Percentiles rank a stretch among this genome's conserved stretches.
These are phyloP conservation scores for Calycopis cecrops DNA, from an alignment of 1,140 invertebrate species.

Conservation along the genomic window DNA sequence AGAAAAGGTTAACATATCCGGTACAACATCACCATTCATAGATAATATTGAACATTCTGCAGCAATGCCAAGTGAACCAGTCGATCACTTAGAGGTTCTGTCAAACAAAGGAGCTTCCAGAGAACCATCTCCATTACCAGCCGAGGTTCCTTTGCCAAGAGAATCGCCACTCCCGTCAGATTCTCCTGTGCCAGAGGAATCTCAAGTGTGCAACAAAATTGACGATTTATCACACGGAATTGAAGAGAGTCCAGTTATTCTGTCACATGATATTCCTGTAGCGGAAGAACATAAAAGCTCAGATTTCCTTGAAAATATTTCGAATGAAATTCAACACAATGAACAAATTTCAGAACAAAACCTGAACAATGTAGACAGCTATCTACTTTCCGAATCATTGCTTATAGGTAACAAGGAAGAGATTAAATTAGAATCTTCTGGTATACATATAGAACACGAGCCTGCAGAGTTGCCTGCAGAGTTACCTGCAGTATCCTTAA, in stretches of 20 bases:
- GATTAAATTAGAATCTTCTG: conserved; percentile 18
- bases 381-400: too few species aligned
- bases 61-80: neutral
- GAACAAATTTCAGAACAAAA: neutral
- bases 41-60: neutral
- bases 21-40: conserved; percentile 25
- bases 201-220: neutral
- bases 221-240: neutral
- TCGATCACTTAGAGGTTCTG: conserved; percentile 15
- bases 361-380: too few species aligned
- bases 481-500: neutral
- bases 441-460: too few species aligned
- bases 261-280: neutral
- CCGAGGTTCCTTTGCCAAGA: conserved; percentile 38
- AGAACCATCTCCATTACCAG: conserved; percentile 21
- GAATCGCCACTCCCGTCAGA: conserved; percentile 36
- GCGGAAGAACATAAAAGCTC: neutral
- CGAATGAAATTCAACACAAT: neutral
- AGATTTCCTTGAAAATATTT: neutral
- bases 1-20: conserved; percentile 4
- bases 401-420: neutral
- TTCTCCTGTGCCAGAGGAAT: conserved; percentile 26
- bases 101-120: neutral
- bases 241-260: neutral
- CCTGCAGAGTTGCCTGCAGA: neutral